Base-by-base conservation (phyloP, 2,888 invertebrate species). In the Campoplex capitator region DNA sequence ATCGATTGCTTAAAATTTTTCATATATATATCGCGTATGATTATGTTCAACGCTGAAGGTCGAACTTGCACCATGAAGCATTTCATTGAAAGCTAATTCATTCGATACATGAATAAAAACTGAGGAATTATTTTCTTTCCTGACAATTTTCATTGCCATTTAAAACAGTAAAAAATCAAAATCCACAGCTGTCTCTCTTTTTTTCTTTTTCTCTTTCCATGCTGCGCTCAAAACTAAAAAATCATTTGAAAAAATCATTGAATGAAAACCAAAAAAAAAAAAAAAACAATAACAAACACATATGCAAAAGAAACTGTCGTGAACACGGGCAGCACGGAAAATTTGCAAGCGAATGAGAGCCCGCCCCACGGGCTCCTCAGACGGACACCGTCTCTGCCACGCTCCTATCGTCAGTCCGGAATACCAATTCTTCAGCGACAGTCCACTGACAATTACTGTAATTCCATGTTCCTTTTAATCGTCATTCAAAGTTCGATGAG, bases 361-460 rank as follows among this genome's bases (percentile, higher is more conserved):
- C 93, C 92, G 86, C 92, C 93, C 87, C 94, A 94, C 89, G 94
- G 95, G 91, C 95, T 95, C 89, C 94, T 96, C 89, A 95, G 95
- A 93, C 95, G 96, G 91, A 95, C 95, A 92, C 96, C 96, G 91
- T 96, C 96, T 90, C 94, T 96, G 92, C 96, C 96, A 91, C 95
- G 96, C 92, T 95, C 95, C 91, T 96, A 96, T 93, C 95, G 96
- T 89, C 96, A 96, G 93, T 95, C 96, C 93, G 96, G 96, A 92
- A 96, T 96, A 91, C 96, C 96, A 88, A 95, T 96, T 91, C 95
- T 95, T 77, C 94, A 94, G 92, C 94, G 94, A 93, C 93, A 94
- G 91, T 92, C 93, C 85, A 87, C 87, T 84, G 94, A 94, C 89
- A 93, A 92, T 92, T 91, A 94, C 91, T 94, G 94, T 94, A 94